Base-by-base conservation (phyloP, 2,888 invertebrate species). In the Pinctada fucata region DNA sequence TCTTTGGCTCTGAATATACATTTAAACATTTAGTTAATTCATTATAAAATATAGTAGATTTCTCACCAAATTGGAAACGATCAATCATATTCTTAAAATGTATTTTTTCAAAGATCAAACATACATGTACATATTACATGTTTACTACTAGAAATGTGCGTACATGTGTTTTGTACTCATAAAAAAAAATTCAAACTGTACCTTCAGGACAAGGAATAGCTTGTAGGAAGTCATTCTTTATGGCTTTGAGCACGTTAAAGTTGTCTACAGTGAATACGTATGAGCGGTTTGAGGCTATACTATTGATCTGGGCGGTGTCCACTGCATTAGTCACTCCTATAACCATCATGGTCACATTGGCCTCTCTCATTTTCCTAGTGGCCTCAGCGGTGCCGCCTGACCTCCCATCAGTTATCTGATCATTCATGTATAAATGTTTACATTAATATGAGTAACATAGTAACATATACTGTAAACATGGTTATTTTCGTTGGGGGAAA, bases 131-230 rank as follows among this genome's bases (percentile, higher is more conserved):
- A 31, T 31, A 31, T 31, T 31, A 31, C 31, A 31, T 31, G 31
- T 31, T 31, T 31, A 31, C 31, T 31, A 31, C 31, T 31, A 31
- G 31, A 31, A 31, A 31, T 31, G 31, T 31, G 31, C 31, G 31
- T 31, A 31, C 31, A 31, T 31, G 31, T 31, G 31, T 31, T 31
- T 31, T 31, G 31, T 31, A 31, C 31, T 31, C 31, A 31, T 31
- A 31, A 58, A 58, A 58, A 58, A 75, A 47, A n/a, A 52, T n/a
- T 50, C 10, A 64, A 48, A 71, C 3, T 50, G 52, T 75, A 75
- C 75, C 75, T 47, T 52, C 58, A 51, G 75, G 75, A 58, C 75
- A 75, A 3, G 75, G 75, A 52, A 75, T 75, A 3, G 58, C 52
- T 48, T 75, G 51, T 16, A 75, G 45, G 47, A 75, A 51, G 5